A percentile compares a stretch with the other conserved stretches of the same genome.
These are phyloP conservation scores for Petrolisthes manimaculis DNA, from an alignment of 2,888 invertebrate species.

Conservation along the genomic window DNA sequence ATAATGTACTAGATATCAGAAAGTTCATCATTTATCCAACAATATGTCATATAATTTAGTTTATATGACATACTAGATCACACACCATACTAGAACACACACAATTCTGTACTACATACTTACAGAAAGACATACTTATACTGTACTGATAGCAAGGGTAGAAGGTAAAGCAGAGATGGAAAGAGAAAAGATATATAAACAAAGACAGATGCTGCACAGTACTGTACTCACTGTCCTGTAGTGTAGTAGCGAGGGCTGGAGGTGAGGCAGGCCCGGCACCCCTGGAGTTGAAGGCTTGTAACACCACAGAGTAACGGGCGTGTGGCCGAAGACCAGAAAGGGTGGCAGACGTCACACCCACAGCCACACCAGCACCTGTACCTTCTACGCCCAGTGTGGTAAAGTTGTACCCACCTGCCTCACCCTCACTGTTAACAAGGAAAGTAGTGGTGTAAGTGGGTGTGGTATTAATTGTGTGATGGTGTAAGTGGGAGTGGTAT, in stretches of 20 bases:
- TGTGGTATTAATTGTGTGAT: not conserved
- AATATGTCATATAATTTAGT: too few species aligned
- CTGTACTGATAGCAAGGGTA: too few species aligned
- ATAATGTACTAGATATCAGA: too few species aligned
- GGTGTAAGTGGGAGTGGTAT: not conserved
- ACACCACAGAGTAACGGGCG: constrained; percentile 55
- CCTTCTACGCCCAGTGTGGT: constrained; percentile 59
- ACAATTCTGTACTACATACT: too few species aligned
- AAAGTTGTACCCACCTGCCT: constrained; percentile 56
- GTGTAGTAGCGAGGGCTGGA: constrained; percentile 51
- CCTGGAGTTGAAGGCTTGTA: constrained; percentile 64
- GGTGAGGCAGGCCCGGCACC: constrained; percentile 64
- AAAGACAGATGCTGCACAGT: too few species aligned
- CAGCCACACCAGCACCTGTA: not conserved
- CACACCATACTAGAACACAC: too few species aligned
- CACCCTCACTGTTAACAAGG: constrained; percentile 37
- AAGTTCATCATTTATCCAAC: too few species aligned
- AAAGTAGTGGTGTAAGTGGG: not conserved
- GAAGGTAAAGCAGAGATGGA: too few species aligned
- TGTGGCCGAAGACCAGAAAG: constrained; percentile 53
- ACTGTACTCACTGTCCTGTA: not conserved
- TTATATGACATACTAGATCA: too few species aligned
- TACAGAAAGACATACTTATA: too few species aligned
- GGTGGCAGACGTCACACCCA: constrained; percentile 38
- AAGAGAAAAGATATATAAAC: too few species aligned